Evolutionary conservation across 2,888 invertebrate species (phyloP), one percentile per base, ranked within the genome.

Genomic region (Apamea crenata): DNA sequence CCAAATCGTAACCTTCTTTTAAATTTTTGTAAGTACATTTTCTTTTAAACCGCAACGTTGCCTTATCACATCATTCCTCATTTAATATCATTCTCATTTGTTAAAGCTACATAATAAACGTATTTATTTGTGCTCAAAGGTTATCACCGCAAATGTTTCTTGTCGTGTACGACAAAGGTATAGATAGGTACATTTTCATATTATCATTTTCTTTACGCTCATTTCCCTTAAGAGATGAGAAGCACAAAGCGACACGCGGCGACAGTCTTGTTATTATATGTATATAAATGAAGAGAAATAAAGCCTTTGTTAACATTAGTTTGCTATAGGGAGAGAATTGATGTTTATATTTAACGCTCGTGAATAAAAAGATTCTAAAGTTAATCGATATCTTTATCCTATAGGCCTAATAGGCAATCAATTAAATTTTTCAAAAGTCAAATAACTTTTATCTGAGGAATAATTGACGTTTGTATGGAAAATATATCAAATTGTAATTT

Each of bases 211-310:
- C 32, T 59, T 81, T 40, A 40, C 69, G 18, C 69, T 44, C 56
- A 70, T 82, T 76, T 75, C 47, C n/a, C n/a, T 6, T 75, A 56
- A 12, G 50, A 25, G 6, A 47, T 12, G 10, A 1, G 53, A 16
- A n/a, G 18, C 61, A 29, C n/a, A 53, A 36, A 61, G n/a, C n/a
- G 67, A 36, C 18, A 16, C 32, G 50, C 21, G 44, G 29, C 69
- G 25, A 56, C 25, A 47, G 16, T 1, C 21, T 29, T 68, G 21
- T 71, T 47, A 16, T 80, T 47, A 29, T 61, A 36, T n/a, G n/a
- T n/a, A n/a, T 53, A 36, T 32, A 44, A 47, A 69, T 63, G 47
- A n/a, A 40, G n/a, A 47, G 10, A 81, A 81, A 70, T 80, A 50
- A 32, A 53, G 40, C 59, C n/a, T n/a, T 29, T 29, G 2, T 25